Evolutionary conservation across 2,888 invertebrate genomes (phyloP).

Genomic region (Dendrolimus houi): DNA sequence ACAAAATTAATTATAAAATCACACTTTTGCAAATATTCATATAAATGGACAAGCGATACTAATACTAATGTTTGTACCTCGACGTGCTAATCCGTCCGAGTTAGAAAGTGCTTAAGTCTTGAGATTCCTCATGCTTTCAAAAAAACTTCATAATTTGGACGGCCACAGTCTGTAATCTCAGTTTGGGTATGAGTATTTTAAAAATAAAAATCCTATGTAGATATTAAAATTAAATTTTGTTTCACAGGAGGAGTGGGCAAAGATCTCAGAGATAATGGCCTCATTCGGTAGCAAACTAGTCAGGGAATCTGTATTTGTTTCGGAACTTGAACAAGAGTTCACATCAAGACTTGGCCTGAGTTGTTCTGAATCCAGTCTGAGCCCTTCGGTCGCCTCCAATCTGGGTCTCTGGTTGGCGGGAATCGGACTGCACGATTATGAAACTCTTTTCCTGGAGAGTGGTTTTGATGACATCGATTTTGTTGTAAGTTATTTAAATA

Average conservation of each 20-base stretch:
- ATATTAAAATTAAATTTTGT: conserved; percentile 4
- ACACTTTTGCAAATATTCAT: too few species aligned
- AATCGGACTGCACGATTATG: conserved; percentile 88
- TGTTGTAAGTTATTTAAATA: conserved; percentile 81
- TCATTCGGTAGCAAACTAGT: conserved; percentile 92
- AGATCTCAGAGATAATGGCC: conserved; percentile 96
- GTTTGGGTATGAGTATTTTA: too few species aligned
- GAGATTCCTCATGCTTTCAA: too few species aligned
- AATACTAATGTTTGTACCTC: too few species aligned
- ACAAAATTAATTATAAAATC: too few species aligned
- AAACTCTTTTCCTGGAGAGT: conserved; percentile 87
- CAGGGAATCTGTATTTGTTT: conserved; percentile 85
- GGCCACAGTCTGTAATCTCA: too few species aligned
- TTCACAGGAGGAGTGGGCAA: conserved; percentile 93
- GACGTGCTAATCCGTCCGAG: too few species aligned
- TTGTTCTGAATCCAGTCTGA: conserved; percentile 74
- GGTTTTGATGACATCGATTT: conserved; percentile 96
- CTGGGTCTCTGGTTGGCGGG: conserved; percentile 88
- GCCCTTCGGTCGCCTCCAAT: conserved; percentile 77
- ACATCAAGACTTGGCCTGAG: conserved; percentile 81
- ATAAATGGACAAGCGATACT: too few species aligned
- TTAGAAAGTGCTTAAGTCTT: too few species aligned
- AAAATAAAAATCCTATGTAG: too few species aligned
- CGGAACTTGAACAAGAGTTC: conserved; percentile 87
- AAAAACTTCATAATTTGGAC: too few species aligned